phyloP scores from a whole-genome alignment of 1,140 invertebrate species.

The Battus philenor region DNA sequence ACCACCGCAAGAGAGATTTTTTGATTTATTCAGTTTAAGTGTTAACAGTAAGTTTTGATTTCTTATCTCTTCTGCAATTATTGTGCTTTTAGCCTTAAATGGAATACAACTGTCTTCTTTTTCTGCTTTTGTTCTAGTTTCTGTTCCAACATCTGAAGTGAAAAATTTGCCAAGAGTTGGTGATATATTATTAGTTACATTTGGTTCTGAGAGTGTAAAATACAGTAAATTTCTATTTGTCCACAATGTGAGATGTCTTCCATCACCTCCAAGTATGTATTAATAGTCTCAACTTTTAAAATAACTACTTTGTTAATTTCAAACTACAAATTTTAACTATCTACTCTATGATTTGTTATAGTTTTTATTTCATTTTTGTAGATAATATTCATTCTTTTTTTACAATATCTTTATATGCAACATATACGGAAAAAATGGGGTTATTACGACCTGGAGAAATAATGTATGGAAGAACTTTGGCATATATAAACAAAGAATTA shows the following conservation, averaged over 20 bases:
- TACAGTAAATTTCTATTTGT: slow-evolving; percentile 55
- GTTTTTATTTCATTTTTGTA: slow-evolving; percentile 33
- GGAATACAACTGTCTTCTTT: no score
- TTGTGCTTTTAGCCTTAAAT: background rate
- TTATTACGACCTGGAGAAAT: slow-evolving; percentile 37
- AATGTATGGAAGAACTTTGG: slow-evolving; percentile 37
- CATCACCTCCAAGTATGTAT: slow-evolving; percentile 48
- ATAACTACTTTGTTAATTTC: background rate
- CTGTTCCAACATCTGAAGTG: slow-evolving; percentile 34
- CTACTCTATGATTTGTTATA: background rate
- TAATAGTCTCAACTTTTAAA: background rate
- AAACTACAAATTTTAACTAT: no score
- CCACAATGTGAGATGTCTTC: slow-evolving; percentile 44
- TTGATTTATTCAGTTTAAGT: slow-evolving; percentile 46
- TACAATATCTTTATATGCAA: slow-evolving; percentile 41
- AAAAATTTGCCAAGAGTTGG: slow-evolving; percentile 46
- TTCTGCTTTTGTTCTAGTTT: slow-evolving; percentile 36
- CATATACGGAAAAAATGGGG: slow-evolving; percentile 44
- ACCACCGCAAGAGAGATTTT: slow-evolving; percentile 35
- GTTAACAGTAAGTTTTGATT: slow-evolving; percentile 55
- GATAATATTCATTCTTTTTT: slow-evolving; percentile 48
- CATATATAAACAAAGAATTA: slow-evolving; percentile 58
- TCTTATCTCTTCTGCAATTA: no score
- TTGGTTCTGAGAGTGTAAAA: slow-evolving; percentile 35
- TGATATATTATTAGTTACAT: slow-evolving; percentile 47